Evolutionary conservation across 2,888 invertebrate species (phyloP).

Genomic region (Coelopa pilipes): DNA sequence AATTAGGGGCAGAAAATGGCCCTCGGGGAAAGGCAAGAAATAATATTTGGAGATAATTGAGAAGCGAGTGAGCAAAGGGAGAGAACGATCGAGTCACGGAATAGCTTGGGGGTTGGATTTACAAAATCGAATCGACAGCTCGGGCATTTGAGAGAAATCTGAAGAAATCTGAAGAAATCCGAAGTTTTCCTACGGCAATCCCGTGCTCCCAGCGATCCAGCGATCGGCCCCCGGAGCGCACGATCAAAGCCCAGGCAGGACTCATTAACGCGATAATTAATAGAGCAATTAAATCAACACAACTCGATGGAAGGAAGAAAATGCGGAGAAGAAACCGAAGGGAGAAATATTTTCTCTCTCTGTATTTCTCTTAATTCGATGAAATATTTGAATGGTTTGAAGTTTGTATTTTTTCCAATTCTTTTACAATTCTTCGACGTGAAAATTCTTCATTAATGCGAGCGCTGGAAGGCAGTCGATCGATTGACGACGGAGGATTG

Average conservation of each 20-base stretch:
- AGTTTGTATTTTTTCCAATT: not conserved
- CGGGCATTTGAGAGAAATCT: too few relatives aligned
- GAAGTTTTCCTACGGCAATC: too few relatives aligned
- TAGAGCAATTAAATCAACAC: slow-evolving; percentile 36
- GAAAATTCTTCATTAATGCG: not conserved
- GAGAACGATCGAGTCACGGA: too few relatives aligned
- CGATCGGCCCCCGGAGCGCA: too few relatives aligned
- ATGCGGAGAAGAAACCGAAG: not conserved
- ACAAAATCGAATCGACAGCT: too few relatives aligned
- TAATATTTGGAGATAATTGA: too few relatives aligned
- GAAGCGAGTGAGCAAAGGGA: too few relatives aligned
- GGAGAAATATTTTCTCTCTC: not conserved
- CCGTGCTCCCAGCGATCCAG: not conserved
- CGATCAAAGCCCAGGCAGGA: too few relatives aligned
- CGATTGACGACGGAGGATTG: not conserved
- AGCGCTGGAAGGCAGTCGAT: not conserved
- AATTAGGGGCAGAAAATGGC: too few relatives aligned
- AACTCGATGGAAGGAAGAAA: not conserved
- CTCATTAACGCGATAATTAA: slow-evolving; percentile 34
- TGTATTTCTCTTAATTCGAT: not conserved
- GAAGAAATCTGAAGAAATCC: too few relatives aligned
- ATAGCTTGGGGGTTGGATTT: too few relatives aligned
- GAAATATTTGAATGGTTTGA: not conserved
- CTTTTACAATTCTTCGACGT: not conserved
- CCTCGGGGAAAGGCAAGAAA: too few relatives aligned